These are phyloP conservation scores for Lanistes nyassanus DNA, from an alignment of 1,140 invertebrate species.

Conservation along the genomic window DNA sequence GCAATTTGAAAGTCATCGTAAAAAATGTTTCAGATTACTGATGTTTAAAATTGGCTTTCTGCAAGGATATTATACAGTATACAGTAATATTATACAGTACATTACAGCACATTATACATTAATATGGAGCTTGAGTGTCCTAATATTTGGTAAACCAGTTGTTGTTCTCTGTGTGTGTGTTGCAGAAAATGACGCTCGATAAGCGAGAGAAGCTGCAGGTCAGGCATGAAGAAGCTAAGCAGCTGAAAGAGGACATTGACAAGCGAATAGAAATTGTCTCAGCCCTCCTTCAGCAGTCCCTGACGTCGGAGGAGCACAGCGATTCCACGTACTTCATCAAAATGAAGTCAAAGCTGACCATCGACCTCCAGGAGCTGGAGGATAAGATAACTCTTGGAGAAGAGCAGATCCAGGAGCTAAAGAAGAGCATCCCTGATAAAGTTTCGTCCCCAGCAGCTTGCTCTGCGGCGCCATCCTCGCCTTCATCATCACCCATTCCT, in stretches of 20 bases:
- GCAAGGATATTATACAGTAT: too few relatives aligned
- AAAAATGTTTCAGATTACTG: too few relatives aligned
- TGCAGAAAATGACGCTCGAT: slow-evolving; percentile 79
- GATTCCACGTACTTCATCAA: slow-evolving; percentile 90
- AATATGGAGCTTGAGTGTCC: too few relatives aligned
- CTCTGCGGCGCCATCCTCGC: background rate
- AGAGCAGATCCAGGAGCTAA: slow-evolving; percentile 76
- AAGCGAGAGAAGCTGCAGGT: slow-evolving; percentile 83
- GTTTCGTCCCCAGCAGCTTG: background rate
- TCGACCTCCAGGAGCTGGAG: slow-evolving; percentile 85
- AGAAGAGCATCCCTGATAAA: slow-evolving; percentile 56
- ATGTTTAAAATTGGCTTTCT: too few relatives aligned
- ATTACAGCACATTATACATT: too few relatives aligned
- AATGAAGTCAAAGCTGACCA: slow-evolving; percentile 90
- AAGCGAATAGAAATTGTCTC: slow-evolving; percentile 81
- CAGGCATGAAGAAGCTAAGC: slow-evolving; percentile 87
- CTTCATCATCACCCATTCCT: slow-evolving; percentile 1
- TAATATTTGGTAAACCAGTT: too few relatives aligned
- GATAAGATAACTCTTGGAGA: slow-evolving; percentile 89
- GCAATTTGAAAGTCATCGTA: too few relatives aligned
- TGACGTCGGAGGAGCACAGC: slow-evolving; percentile 80
- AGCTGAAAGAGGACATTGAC: slow-evolving; percentile 85
- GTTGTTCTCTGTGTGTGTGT: slow-evolving; percentile 19
- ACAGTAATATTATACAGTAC: too few relatives aligned
- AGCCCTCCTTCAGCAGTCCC: slow-evolving; percentile 79